phyloP scores from a whole-genome alignment of 2,113 vertebrate species.

The Enhydra lutris region DNA sequence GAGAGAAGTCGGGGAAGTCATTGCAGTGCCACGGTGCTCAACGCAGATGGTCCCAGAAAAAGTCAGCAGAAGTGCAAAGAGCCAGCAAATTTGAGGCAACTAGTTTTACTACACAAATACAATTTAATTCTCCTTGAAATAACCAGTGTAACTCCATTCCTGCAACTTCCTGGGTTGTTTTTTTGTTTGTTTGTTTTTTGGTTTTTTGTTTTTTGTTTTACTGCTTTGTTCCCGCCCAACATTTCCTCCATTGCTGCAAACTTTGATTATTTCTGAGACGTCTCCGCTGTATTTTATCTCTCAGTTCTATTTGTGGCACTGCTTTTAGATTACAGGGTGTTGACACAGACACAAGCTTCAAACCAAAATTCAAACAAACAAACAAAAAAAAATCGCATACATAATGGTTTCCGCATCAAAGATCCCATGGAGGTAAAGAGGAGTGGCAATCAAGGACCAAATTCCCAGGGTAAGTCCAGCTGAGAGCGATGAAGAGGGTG shows the following conservation, averaged over 20 bases:
- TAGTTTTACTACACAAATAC: neutral
- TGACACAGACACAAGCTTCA: neutral
- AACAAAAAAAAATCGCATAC: neutral
- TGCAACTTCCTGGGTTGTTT: neutral
- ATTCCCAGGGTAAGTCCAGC: neutral
- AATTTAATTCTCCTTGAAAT: neutral
- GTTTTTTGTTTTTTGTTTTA: neutral
- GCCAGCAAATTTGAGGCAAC: neutral
- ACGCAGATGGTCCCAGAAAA: neutral
- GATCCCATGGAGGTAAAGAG: neutral
- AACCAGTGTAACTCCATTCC: neutral
- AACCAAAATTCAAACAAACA: neutral
- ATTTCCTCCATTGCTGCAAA: neutral
- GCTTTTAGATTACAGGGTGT: neutral
- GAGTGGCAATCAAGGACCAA: neutral
- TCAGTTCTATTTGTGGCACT: neutral
- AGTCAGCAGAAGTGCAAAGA: fast-evolving
- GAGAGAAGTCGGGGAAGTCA: neutral
- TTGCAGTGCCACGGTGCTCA: fast-evolving
- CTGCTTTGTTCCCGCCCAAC: neutral
- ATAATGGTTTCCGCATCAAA: neutral
- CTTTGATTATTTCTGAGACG: neutral
- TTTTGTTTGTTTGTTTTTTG: too few species aligned
- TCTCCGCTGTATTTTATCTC: neutral
- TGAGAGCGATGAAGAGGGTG: fast-evolving